Evolutionary conservation across 2,113 vertebrate species (phyloP), one percentile per base, ranked within the genome.

Genomic region (Panthera leo): DNA sequence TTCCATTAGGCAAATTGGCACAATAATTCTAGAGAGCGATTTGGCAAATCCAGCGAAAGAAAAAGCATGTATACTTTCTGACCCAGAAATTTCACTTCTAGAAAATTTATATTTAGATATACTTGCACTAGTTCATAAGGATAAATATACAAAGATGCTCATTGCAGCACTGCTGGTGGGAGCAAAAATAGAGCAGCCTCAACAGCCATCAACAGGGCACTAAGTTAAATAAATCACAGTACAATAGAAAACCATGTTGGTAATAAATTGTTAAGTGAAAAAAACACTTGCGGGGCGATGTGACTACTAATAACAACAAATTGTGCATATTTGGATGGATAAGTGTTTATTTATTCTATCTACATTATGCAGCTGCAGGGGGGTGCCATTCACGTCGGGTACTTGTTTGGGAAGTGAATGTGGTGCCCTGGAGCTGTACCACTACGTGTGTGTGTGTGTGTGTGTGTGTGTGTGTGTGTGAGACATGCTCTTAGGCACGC

Each of bases 41-140:
- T 71, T 96, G 79, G 73, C 61, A 79, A 91, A 75, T 75, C 16
- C 51, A 73, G 42, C 55, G 31, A 80, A 34, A 86, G 27, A 4
- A 67, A 73, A 90, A 76, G 58, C 16, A 55, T 13, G 36, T 45
- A 68, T 23, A 2, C 14, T 36, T 92, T 92, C 71, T 94, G 93
- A 95, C 82, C 89, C 86, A 95, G 67, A 97, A 91, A 85, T 93
- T 94, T 90, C 53, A 48, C 79, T 90, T 87, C 84, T 70, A 84
- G 63, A 92, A 94, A 96, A 90, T 89, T 10, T 73, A 45, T 91
- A 97, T 94, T 96, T 94, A 91, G 97, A 34, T 68, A 61, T 2
- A 71, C 18, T 63, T 85, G 25, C 36, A 68, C 83, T 90, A 10
- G 55, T 94, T 92, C 51, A 18, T 14, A 70, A 53, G 51, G 80